These are phyloP conservation scores for Marisa cornuarietis DNA, from an alignment of 1,140 invertebrate genomes.

Conservation along the genomic window DNA sequence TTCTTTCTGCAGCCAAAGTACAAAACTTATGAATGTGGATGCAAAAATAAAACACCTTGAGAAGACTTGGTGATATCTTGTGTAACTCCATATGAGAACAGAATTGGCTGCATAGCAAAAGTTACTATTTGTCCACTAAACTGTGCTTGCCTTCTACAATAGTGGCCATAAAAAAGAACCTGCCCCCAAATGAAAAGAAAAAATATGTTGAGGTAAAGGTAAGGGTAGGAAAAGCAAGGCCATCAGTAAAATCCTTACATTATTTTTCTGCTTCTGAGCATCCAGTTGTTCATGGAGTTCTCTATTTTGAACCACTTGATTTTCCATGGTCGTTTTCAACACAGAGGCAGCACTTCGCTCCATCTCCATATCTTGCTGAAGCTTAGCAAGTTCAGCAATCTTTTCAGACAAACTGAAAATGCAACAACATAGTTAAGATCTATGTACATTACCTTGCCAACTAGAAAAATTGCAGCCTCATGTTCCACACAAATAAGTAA, in stretches of 20 bases:
- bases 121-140: neutral
- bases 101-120: too few species aligned
- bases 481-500: neutral
- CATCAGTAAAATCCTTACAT: conserved; percentile 46
- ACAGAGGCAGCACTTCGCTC: neutral
- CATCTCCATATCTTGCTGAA: conserved; percentile 14
- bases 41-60: neutral
- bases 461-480: too few species aligned
- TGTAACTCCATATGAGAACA: too few species aligned
- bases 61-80: neutral
- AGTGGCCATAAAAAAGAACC: neutral
- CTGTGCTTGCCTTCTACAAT: neutral
- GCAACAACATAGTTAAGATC: neutral
- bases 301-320: conserved; percentile 27
- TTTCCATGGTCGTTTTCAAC: conserved; percentile 14
- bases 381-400: conserved; percentile 29
- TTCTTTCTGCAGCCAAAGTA: neutral
- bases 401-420: conserved; percentile 39
- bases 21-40: neutral
- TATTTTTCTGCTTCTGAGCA: conserved; percentile 59
- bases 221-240: conserved; percentile 12
- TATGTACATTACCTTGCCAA: too few species aligned
- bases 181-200: neutral
- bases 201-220: neutral
- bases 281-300: conserved; percentile 51